These are phyloP conservation scores for Dimorphilus gyrociliatus DNA, from an alignment of 2,888 invertebrate species.

Conservation along the genomic window DNA sequence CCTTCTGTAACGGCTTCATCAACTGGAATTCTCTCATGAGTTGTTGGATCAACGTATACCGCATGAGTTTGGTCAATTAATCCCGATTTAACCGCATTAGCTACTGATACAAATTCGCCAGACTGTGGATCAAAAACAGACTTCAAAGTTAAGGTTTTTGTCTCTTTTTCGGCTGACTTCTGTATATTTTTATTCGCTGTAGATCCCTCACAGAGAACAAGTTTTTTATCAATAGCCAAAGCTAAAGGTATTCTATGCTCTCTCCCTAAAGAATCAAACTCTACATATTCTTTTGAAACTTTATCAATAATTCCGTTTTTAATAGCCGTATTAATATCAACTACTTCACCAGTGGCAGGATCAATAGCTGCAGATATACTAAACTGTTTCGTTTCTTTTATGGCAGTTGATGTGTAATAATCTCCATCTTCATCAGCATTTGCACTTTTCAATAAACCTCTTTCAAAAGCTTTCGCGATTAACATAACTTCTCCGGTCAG, in stretches of 20 bases:
- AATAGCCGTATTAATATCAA: constrained; percentile 51
- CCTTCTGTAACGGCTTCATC: constrained; percentile 46
- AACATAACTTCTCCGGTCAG: constrained; percentile 49
- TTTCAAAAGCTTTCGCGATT: constrained; percentile 18
- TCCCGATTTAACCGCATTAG: constrained; percentile 79
- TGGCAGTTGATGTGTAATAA: too few relatives aligned
- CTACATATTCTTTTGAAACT: constrained; percentile 43
- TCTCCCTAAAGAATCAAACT: constrained; percentile 29
- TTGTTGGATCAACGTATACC: constrained; percentile 43
- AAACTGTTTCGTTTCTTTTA: too few relatives aligned
- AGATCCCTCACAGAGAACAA: constrained; percentile 46
- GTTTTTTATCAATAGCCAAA: constrained; percentile 61
- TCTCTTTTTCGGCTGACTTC: constrained; percentile 16
- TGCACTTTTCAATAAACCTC: constrained; percentile 15
- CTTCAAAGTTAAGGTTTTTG: constrained; percentile 15
- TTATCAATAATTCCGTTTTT: constrained; percentile 55
- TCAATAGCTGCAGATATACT: constrained; percentile 63
- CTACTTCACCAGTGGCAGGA: constrained; percentile 65
- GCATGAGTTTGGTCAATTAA: too few relatives aligned
- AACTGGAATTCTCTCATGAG: constrained; percentile 45
- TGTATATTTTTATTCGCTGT: too few relatives aligned
- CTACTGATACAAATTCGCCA: constrained; percentile 49
- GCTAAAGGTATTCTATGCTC: constrained; percentile 60
- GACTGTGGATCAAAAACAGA: constrained; percentile 58
- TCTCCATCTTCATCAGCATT: too few relatives aligned